Percentiles rank a stretch among this genome's conserved stretches.
Evolutionary conservation across 2,797 vertebrate species (phyloP).

Genomic region (Toxotes lorentzi): DNA sequence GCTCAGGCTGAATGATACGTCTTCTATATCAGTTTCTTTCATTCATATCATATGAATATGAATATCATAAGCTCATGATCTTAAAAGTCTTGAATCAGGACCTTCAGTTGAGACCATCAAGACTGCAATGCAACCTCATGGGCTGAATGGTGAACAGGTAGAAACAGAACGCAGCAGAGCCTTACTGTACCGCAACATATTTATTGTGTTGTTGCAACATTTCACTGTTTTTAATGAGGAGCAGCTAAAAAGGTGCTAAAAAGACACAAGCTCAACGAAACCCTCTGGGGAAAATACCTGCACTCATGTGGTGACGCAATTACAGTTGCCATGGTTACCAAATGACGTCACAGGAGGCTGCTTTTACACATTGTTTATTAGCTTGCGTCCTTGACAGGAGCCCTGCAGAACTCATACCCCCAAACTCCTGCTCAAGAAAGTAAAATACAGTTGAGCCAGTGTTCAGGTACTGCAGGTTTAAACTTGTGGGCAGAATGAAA

Average conservation of each 20-base stretch:
- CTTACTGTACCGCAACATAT: background rate
- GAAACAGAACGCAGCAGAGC: background rate
- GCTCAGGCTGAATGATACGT: background rate
- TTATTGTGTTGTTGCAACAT: background rate
- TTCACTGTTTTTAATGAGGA: background rate
- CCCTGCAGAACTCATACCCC: background rate
- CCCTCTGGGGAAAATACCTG: background rate
- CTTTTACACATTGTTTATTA: background rate
- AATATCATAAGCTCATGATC: background rate
- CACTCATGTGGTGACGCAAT: background rate
- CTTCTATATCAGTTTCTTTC: background rate
- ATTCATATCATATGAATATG: background rate
- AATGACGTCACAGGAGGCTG: background rate
- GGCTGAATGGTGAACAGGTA: background rate
- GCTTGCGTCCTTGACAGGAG: background rate
- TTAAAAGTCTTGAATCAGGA: background rate
- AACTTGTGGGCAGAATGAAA: conserved; percentile 17
- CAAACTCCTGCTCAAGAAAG: conserved; percentile 5
- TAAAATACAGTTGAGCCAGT: background rate
- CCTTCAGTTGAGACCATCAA: background rate
- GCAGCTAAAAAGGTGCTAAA: background rate
- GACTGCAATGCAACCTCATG: background rate
- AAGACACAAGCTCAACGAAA: background rate
- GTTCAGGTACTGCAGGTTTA: conserved; percentile 4
- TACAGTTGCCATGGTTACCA: background rate